A percentile compares a stretch with the other conserved stretches of the same genome.
Conservation (phyloP, 2,797 vertebrate species). For the Prunella strophiata region DNA sequence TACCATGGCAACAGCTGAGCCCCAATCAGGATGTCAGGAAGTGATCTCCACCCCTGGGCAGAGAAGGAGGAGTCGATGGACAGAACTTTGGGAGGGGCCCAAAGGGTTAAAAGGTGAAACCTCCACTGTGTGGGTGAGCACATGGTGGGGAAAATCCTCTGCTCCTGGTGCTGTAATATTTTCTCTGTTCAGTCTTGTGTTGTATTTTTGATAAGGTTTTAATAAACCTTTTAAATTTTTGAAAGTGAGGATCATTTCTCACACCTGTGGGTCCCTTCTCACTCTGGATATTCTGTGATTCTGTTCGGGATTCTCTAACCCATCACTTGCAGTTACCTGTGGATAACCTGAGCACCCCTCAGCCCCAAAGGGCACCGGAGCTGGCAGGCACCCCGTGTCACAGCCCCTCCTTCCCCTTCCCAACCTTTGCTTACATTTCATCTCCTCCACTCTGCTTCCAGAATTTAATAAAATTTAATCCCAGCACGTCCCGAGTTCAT, state of each 20-base stretch:
- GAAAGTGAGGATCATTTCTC: neutral
- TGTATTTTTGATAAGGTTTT: neutral
- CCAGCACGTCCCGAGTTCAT: neutral
- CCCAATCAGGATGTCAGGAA: no score
- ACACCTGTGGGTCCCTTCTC: neutral
- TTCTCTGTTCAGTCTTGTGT: neutral
- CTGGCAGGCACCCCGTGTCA: neutral
- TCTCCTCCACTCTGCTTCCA: neutral
- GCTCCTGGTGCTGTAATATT: neutral
- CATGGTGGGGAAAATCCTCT: neutral
- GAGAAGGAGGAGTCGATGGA: neutral
- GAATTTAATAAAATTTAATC: neutral
- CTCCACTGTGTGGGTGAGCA: no score
- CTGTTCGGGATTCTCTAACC: neutral
- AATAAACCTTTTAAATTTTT: neutral
- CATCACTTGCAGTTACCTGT: neutral
- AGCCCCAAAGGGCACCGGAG: rapidly evolving
- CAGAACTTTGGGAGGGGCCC: neutral
- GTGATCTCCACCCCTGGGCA: neutral
- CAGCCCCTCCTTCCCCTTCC: neutral
- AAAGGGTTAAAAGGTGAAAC: neutral
- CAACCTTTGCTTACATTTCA: constrained; percentile 21
- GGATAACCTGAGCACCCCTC: neutral
- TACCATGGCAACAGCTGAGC: neutral
- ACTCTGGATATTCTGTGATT: neutral